phyloP scores from a whole-genome alignment of 1,140 invertebrate species.

The Macrosteles quadrilineatus region DNA sequence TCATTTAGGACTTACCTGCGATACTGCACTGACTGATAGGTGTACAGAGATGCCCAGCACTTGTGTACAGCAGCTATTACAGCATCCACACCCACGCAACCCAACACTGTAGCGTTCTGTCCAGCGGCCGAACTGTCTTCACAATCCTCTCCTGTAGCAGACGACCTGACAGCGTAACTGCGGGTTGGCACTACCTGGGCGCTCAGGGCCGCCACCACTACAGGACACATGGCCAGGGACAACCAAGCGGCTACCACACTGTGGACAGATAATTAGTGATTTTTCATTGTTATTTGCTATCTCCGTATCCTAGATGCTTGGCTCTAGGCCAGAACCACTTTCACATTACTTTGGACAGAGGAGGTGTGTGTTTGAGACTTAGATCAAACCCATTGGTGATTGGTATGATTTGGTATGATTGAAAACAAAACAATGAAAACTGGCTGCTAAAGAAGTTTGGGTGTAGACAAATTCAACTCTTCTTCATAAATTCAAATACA shows the following conservation, averaged over 20 bases:
- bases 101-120: conserved; percentile 77
- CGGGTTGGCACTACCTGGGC: neutral
- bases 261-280: conserved; percentile 11
- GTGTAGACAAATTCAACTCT: no score
- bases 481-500: no score
- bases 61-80: conserved; percentile 61
- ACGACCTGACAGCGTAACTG: conserved; percentile 58
- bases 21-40: conserved; percentile 73
- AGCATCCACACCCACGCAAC: conserved; percentile 57
- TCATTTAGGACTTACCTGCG: conserved; percentile 62
- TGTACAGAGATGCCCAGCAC: conserved; percentile 81
- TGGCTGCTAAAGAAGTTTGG: no score
- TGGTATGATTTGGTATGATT: no score
- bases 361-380: no score
- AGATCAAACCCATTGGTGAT: no score
- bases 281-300: no score
- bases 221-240: neutral
- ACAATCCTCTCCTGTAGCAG: conserved; percentile 75
- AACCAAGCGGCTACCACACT: conserved; percentile 30
- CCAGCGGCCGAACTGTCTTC: conserved; percentile 79
- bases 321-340: no score
- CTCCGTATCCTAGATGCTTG: no score
- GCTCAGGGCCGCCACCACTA: conserved; percentile 19
- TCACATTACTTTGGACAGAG: no score
- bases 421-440: no score